Conservation (phyloP, 2,888 invertebrate genomes). For the Xanthia icteritia region DNA sequence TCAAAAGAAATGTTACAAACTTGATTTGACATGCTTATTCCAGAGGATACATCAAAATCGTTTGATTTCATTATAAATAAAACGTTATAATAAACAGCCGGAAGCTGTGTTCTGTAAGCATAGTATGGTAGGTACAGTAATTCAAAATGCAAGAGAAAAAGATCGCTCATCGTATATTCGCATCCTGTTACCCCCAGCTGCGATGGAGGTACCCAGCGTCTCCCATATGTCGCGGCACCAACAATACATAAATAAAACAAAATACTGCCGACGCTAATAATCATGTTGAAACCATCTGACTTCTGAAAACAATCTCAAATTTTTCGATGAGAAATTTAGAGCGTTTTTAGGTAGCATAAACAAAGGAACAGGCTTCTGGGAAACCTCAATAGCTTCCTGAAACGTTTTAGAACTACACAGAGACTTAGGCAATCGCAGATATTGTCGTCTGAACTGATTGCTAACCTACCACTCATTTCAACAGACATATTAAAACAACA, state of each 20-base stretch:
- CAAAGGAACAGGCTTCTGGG: conserved; percentile 33
- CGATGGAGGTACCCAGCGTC: conserved; percentile 45
- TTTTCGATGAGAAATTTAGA: conserved; percentile 20
- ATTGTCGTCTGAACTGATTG: conserved; percentile 24
- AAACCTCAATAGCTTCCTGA: conserved; percentile 10
- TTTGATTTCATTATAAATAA: conserved; percentile 19
- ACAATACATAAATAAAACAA: conserved; percentile 45
- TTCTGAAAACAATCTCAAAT: conserved; percentile 11
- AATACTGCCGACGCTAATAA: conserved; percentile 25
- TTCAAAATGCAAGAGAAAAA: conserved; percentile 53
- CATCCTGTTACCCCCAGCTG: conserved; percentile 68
- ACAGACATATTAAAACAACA: conserved; percentile 26
- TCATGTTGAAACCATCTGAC: conserved; percentile 36
- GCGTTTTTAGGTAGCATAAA: conserved; percentile 16
- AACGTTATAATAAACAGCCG: conserved; percentile 24
- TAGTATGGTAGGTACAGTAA: conserved; percentile 32
- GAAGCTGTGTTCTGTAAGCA: conserved; percentile 45
- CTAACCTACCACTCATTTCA: conserved; percentile 4
- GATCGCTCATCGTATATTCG: conserved; percentile 55
- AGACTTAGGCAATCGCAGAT: conserved; percentile 18
- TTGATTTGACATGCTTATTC: neutral
- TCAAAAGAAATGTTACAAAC: conserved; percentile 2
- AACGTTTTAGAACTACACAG: conserved; percentile 3
- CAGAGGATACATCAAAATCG: neutral
- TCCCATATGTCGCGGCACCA: conserved; percentile 61